Conservation (phyloP, 1,140 invertebrate genomes). For the Pachypsylla venusta region DNA sequence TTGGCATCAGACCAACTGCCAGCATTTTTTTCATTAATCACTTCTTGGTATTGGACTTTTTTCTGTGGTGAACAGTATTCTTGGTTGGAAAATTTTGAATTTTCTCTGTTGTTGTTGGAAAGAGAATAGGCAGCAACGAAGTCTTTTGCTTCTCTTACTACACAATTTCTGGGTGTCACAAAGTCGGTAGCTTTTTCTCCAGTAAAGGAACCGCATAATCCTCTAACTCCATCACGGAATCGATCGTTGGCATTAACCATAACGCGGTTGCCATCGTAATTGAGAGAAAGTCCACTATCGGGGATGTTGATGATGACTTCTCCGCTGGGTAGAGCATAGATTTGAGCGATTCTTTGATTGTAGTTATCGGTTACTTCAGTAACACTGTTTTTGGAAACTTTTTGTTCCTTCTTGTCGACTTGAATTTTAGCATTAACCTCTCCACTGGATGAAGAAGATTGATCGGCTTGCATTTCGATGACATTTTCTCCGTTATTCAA, state of each 20-base stretch:
- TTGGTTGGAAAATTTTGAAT: conserved; percentile 24
- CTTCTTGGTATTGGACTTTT: conserved; percentile 17
- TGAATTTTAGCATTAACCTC: conserved; percentile 23
- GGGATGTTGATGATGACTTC: conserved; percentile 35
- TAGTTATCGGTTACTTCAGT: conserved; percentile 24
- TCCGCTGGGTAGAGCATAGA: conserved; percentile 34
- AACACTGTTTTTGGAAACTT: conserved; percentile 21
- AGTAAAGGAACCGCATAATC: conserved; percentile 47
- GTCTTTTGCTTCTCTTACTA: conserved; percentile 33
- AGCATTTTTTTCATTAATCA: conserved; percentile 32
- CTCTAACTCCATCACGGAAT: conserved; percentile 37
- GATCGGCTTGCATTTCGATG: conserved; percentile 25
- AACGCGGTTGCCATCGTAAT: conserved; percentile 38
- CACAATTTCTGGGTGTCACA: conserved; percentile 37
- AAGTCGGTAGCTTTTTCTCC: conserved; percentile 40
- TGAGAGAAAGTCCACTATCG: conserved; percentile 33
- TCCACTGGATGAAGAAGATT: conserved; percentile 22
- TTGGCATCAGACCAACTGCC: conserved; percentile 16
- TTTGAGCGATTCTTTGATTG: conserved; percentile 31
- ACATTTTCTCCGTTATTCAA: conserved; percentile 21
- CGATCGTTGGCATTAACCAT: conserved; percentile 30
- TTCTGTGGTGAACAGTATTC: conserved; percentile 29
- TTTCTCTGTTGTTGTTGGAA: conserved; percentile 30
- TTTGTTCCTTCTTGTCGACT: conserved; percentile 28
- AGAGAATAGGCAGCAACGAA: conserved; percentile 42